Conservation (phyloP, 1,140 invertebrate species). For the Yoshiicerus persimilis region DNA sequence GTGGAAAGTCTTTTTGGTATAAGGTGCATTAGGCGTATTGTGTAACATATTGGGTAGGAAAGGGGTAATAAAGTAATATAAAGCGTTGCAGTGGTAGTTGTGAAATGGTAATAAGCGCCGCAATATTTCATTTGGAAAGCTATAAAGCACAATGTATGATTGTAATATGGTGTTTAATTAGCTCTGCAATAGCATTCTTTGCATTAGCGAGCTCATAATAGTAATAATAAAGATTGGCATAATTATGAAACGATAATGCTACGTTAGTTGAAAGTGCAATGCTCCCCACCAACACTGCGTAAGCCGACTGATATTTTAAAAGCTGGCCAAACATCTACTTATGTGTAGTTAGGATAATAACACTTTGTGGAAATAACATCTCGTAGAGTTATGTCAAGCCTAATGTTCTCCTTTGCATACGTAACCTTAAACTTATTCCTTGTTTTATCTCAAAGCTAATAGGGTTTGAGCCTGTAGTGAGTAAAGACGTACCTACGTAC, state of each 20-base stretch:
- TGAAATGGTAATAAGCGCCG: not conserved
- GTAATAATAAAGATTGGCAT: not conserved
- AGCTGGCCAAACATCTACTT: not conserved
- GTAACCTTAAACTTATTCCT: not conserved
- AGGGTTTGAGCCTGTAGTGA: not conserved
- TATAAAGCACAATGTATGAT: not conserved
- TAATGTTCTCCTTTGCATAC: not conserved
- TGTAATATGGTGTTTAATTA: slow-evolving; percentile 12
- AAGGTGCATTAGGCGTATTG: not conserved
- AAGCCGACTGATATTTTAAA: not conserved
- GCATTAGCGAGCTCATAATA: not conserved
- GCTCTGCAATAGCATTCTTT: not conserved
- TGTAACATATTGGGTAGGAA: not conserved
- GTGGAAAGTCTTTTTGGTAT: not conserved
- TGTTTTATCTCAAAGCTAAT: not conserved
- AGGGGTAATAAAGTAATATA: not conserved
- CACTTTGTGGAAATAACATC: not conserved
- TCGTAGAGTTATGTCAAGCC: not conserved
- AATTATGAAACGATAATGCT: not conserved
- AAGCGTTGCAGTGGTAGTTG: not conserved
- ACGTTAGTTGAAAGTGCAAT: not conserved
- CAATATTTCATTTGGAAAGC: not conserved
- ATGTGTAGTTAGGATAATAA: not conserved
- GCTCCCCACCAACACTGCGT: not conserved
- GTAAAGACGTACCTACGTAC: not conserved